Evolutionary conservation across 2,888 invertebrate species (phyloP), one percentile per base, ranked within the genome.

Genomic region (Pyralis farinalis): DNA sequence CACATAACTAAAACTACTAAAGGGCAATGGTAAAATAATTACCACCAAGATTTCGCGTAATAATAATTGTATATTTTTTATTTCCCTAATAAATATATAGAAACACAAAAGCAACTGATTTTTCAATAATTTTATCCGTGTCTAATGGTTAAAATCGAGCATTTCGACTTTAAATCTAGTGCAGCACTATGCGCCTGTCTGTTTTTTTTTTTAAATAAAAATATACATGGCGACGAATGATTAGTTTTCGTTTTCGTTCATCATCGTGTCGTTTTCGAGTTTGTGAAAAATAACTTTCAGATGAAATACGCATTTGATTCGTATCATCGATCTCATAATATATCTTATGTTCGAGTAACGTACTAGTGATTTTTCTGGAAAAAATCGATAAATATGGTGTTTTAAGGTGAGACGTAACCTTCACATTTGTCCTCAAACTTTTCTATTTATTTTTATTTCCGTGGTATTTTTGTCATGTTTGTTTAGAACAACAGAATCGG

Each of bases 351-450:
- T 8, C 12, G 1, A 25, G 5, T 8, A 12, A 12, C 7, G 3
- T 12, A 10, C 27, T n/a, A 33, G 35, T 35, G 32, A 7, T 29
- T 35, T 42, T 44, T 27, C 12, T 38, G 41, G 45, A 43, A 46
- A 49, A 51, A 46, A 63, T 62, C 61, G 62, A 69, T 66, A 63
- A 69, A 54, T 62, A 66, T 55, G 58, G 46, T 53, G 47, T 51
- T 55, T 40, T 65, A 55, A 63, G 70, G 71, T 73, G 69, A 68
- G 70, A 52, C 45, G 64, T 76, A 71, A 76, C 73, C 74, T 76
- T 79, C 72, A 70, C 52, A 62, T 53, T 55, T 72, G 71, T 56
- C 71, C 64, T 63, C 58, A 58, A 59, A 53, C 47, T 49, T 51
- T 44, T 55, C 54, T 58, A 54, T 60, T 65, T 61, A 60, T 65